Evolutionary conservation across 2,888 invertebrate genomes (phyloP).

Genomic region (Spicauda simplicius): DNA sequence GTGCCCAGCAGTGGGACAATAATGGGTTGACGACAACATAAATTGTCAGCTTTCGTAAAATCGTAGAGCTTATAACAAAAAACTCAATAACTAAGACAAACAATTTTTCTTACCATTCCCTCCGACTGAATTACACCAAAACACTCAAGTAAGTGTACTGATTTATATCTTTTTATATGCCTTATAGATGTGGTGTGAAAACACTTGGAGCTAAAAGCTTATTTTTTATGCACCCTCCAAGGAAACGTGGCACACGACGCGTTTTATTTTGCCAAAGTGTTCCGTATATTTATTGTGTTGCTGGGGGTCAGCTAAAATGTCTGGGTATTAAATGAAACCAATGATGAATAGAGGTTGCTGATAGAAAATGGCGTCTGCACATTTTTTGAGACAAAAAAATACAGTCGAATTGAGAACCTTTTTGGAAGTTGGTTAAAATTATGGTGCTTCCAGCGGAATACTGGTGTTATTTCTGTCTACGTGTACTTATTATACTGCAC

Average conservation of each 20-base stretch:
- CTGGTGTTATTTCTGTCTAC: too few relatives aligned
- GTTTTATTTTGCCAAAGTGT: conserved; percentile 64
- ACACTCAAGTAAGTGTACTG: conserved; percentile 21
- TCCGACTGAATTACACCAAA: conserved; percentile 6
- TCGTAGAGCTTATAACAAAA: neutral
- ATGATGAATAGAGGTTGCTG: conserved; percentile 11
- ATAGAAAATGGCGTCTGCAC: neutral
- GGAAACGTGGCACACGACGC: conserved; percentile 50
- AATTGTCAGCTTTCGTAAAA: too few relatives aligned
- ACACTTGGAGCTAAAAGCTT: conserved; percentile 73
- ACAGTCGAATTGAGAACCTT: too few relatives aligned
- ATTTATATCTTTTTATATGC: conserved; percentile 46
- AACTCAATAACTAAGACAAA: neutral
- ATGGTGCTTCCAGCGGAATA: too few relatives aligned
- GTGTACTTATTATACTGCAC: too few relatives aligned
- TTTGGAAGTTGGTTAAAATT: too few relatives aligned
- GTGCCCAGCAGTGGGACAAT: too few relatives aligned
- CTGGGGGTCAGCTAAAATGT: conserved; percentile 35
- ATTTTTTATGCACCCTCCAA: conserved; percentile 77
- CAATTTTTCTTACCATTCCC: neutral
- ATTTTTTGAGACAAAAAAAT: neutral
- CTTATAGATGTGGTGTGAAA: conserved; percentile 57
- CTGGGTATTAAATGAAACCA: conserved; percentile 17
- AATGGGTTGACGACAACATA: too few relatives aligned
- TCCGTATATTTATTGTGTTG: conserved; percentile 65